phyloP scores from a whole-genome alignment of 1,140 invertebrate species.

The honey bee (Apis mellifera) region Amel_HAv3.1 CM009945.2:7629001-7629500 shows the following conservation, averaged over 20 bases:
- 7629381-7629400: too few species aligned
- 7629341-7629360: too few species aligned
- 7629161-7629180: background rate
- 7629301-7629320: background rate
- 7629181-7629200: background rate
- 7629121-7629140: background rate
- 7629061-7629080: background rate
- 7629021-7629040: slow-evolving; percentile 59
- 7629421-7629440: too few species aligned
- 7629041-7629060: slow-evolving; percentile 2
- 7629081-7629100: background rate
- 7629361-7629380: too few species aligned
- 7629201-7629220: background rate
- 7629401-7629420: too few species aligned
- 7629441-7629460: too few species aligned
- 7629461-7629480: too few species aligned
- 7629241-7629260: background rate
- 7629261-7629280: slow-evolving; percentile 23
- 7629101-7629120: background rate
- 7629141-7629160: background rate
- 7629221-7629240: background rate
- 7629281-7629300: slow-evolving; percentile 12
- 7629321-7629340: too few species aligned
- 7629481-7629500: too few species aligned
- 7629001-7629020: slow-evolving; percentile 37